Percentiles rank a stretch among this genome's conserved stretches.
Conservation (phyloP, 2,797 vertebrate genomes). For the Etheostoma nigrum region DNA sequence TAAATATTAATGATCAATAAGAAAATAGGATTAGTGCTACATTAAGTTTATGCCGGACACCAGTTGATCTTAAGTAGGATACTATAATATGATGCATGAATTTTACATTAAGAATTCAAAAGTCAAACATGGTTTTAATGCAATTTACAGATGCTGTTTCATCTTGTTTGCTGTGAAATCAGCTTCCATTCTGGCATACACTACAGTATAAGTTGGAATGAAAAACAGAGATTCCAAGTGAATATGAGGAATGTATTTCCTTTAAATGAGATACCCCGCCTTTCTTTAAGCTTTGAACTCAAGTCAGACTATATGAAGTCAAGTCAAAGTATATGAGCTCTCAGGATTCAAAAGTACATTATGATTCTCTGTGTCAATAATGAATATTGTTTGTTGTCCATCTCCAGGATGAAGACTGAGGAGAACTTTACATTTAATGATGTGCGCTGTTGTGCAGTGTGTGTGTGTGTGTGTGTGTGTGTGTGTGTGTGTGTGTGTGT, state of each 20-base stretch:
- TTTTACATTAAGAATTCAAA: constrained; percentile 31
- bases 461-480: constrained; percentile 14
- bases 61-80: neutral
- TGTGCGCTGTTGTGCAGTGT: constrained; percentile 31
- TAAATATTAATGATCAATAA: constrained; percentile 31
- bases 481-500: constrained; percentile 10
- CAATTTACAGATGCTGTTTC: constrained; percentile 41
- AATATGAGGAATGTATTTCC: constrained; percentile 56
- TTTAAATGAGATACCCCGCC: constrained; percentile 48
- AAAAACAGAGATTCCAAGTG: constrained; percentile 47
- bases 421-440: constrained; percentile 37
- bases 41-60: constrained; percentile 17
- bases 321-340: constrained; percentile 48
- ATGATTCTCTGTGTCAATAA: constrained; percentile 63
- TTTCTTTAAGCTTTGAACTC: constrained; percentile 44
- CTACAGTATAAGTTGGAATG: constrained; percentile 1
- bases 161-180: constrained; percentile 60
- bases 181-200: constrained; percentile 27
- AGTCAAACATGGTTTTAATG: constrained; percentile 40
- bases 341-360: constrained; percentile 44
- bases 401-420: constrained; percentile 34
- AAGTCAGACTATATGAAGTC: constrained; percentile 50
- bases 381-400: constrained; percentile 64
- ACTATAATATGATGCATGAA: constrained; percentile 30
- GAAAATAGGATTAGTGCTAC: constrained; percentile 37